Base-by-base conservation (phyloP, 2,888 invertebrate species). In the Hofmannophila pseudospretella region DNA sequence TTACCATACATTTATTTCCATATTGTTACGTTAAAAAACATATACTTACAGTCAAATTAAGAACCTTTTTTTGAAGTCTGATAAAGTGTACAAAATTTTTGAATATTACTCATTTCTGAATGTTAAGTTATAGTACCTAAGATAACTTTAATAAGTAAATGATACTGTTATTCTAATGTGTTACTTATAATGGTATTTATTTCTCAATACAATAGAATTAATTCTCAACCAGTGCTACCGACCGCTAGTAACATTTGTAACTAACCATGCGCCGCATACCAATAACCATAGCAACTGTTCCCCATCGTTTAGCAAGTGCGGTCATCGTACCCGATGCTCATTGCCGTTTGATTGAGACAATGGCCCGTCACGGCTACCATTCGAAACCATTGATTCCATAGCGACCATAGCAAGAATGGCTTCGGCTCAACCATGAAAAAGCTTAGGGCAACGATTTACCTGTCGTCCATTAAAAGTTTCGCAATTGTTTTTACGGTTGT, bases 331-430 rank as follows among this genome's bases (percentile, higher is more conserved):
- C 45, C 66, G 41, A 74, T 79, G 75, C 71, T 73, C 80, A 77
- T 70, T 73, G 74, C 66, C 70, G 66, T 81, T 72, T 71, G 75
- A 81, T 82, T 79, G 78, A 79, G 73, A 85, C 84, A 85, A 82
- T 77, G 70, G 70, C 49, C 48, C 36, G 47, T 44, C 44, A 50
- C 50, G 46, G 39, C 16, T 26, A 32, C 28, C 23, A 33, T 36
- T 43, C 29, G 27, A 28, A 39, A 33, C 39, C 39, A 50, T 51
- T 47, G 42, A 44, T 43, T 45, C 40, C 45, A 43, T 43, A 49
- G 67, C 63, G 59, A 74, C 67, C 68, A 71, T 68, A 73, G 68
- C 68, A 70, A 69, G 67, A 73, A 70, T 67, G 51, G 54, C 54
- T 45, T 49, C 46, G 63, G 63, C 60, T 51, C 41, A 58, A 74